Conservation (phyloP, 2,113 vertebrate species). For the Gavialis gangeticus region DNA sequence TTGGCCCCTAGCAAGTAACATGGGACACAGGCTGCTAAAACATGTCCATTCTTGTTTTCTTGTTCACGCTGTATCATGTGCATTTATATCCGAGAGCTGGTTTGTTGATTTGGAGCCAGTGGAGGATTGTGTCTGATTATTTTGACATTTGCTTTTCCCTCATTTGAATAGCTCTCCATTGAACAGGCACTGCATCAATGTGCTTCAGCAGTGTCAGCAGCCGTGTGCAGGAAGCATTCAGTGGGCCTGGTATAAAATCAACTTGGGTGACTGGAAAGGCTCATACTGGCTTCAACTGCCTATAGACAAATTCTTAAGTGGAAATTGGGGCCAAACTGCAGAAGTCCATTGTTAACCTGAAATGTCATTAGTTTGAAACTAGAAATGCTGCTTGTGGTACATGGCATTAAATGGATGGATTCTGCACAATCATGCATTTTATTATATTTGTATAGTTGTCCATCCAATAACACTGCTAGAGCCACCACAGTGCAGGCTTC, state of each 20-base stretch:
- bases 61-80: not conserved
- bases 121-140: not conserved
- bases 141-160: not conserved
- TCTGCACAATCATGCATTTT: not conserved
- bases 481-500: too few species aligned
- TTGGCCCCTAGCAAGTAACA: not conserved
- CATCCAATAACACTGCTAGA: too few species aligned
- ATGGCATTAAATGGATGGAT: not conserved
- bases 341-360: not conserved
- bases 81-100: not conserved
- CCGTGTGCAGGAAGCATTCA: not conserved
- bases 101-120: not conserved
- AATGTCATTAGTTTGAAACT: not conserved
- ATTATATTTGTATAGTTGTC: too few species aligned
- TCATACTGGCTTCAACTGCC: conserved; percentile 23
- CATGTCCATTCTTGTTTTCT: not conserved
- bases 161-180: not conserved
- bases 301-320: not conserved
- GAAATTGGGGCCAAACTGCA: not conserved
- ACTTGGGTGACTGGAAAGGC: not conserved
- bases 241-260: not conserved
- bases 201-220: conserved; percentile 27
- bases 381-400: not conserved
- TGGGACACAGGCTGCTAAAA: not conserved
- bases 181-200: not conserved